A percentile compares a stretch with the other conserved stretches of the same genome.
phyloP scores from a whole-genome alignment of 2,113 vertebrate genomes.

The Paradisaea rubra region DNA sequence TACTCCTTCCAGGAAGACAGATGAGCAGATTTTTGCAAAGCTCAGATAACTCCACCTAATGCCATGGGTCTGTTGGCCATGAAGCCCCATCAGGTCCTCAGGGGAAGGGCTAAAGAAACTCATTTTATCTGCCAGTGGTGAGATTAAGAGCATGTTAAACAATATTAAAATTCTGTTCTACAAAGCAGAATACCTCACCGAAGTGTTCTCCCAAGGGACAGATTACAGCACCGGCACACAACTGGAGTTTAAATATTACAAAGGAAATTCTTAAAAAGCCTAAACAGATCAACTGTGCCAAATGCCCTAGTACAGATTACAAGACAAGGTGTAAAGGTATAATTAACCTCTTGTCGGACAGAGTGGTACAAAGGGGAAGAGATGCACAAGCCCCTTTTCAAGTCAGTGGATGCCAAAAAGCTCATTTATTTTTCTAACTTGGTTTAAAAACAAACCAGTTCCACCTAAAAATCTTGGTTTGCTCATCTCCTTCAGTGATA shows the following conservation, averaged over 20 bases:
- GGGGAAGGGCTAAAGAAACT: not conserved
- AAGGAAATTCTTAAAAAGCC: not conserved
- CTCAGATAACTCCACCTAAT: constrained; percentile 14
- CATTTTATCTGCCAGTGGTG: not conserved
- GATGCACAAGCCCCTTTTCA: not conserved
- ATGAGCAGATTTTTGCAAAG: not conserved
- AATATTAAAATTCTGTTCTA: constrained; percentile 1
- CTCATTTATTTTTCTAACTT: not conserved
- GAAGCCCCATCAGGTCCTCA: not conserved
- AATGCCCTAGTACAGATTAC: not conserved
- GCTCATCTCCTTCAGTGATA: not conserved
- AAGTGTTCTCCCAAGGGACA: not conserved
- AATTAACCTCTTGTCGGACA: not conserved
- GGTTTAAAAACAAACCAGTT: not conserved
- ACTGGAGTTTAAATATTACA: not conserved
- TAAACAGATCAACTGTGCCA: not conserved
- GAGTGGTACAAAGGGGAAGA: not conserved
- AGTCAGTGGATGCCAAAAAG: not conserved
- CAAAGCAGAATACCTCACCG: not conserved
- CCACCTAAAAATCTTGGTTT: not conserved
- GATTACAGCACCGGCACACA: not conserved
- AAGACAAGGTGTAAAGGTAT: not conserved
- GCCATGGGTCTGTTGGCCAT: not conserved
- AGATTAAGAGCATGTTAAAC: constrained; percentile 15
- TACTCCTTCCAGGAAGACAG: not conserved